Evolutionary conservation across 2,113 vertebrate genomes (phyloP).

Genomic region (Centropus bengalensis): DNA sequence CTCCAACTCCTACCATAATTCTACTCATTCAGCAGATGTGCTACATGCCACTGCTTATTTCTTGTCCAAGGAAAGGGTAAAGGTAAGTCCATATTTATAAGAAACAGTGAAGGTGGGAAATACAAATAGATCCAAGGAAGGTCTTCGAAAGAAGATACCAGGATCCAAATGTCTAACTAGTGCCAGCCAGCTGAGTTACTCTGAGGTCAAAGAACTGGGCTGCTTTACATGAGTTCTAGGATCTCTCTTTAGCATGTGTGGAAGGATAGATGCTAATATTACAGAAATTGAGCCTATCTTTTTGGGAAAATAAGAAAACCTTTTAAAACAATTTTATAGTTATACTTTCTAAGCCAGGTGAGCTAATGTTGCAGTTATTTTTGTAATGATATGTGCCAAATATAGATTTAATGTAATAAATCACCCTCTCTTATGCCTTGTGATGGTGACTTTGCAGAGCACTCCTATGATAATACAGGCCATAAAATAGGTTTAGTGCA

Average conservation of each 20-base stretch:
- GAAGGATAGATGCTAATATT: background rate
- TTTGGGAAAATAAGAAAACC: background rate
- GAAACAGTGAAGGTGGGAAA: background rate
- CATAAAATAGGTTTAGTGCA: background rate
- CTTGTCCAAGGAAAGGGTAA: constrained; percentile 90
- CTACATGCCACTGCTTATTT: constrained; percentile 96
- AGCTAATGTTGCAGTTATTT: background rate
- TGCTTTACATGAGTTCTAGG: background rate
- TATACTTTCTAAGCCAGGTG: background rate
- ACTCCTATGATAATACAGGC: background rate
- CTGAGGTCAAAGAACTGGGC: background rate
- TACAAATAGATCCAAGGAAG: background rate
- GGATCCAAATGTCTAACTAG: background rate
- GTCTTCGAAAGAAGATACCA: background rate
- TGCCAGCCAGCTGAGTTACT: background rate
- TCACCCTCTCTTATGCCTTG: background rate
- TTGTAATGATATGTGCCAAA: background rate
- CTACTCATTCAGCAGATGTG: constrained; percentile 92
- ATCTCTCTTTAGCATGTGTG: background rate
- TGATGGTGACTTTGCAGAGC: background rate
- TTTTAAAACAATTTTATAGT: background rate
- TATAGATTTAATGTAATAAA: background rate
- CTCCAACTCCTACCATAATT: constrained; percentile 97
- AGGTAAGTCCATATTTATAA: constrained; percentile 77
- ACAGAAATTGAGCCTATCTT: background rate